Evolutionary conservation across 2,797 vertebrate genomes (phyloP), one percentile per base, ranked within the genome.

Genomic region (Esox masquinongy): DNA sequence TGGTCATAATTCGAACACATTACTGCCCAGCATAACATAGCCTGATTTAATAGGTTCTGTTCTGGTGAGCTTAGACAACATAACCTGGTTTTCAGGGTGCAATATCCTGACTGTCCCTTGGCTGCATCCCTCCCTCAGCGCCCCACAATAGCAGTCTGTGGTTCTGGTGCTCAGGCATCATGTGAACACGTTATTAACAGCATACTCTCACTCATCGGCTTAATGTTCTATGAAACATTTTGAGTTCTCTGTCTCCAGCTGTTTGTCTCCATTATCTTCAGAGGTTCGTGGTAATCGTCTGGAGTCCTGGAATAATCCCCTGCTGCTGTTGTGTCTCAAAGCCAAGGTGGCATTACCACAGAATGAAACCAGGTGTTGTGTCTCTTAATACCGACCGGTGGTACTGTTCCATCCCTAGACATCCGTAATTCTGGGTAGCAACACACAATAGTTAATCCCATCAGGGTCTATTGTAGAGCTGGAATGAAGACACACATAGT

Each of bases 361-460:
- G 77, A 76, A 34, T n/a, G 1, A 72, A 68, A 75, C 63, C 81
- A 70, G 81, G 75, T 70, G 71, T 73, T 72, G 83, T 87, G 82
- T 84, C 80, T 73, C 81, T 81, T 80, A 78, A n/a, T 68, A 64
- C 79, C 70, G 83, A 87, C 80, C 72, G 3, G 82, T 26, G 17
- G 47, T 81, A 82, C 83, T 85, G 85, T 88, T 61, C 56, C 83
- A 85, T 89, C 87, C 79, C 80, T 74, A 79, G 84, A 89, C 89
- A 86, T 87, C 86, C 79, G 73, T 92, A 91, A 92, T 92, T 90
- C 90, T 80, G 86, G 87, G 90, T 89, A 90, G 88, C 89, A 90
- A 87, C 80, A 87, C 86, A 91, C 90, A 91, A 88, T 86, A 81
- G 85, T 17, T 91, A 90, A 92, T 91, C 91, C 88, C 88, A 84